Evolutionary conservation across 1,140 invertebrate species (phyloP).

Genomic region (Tetranychus urticae): DNA sequence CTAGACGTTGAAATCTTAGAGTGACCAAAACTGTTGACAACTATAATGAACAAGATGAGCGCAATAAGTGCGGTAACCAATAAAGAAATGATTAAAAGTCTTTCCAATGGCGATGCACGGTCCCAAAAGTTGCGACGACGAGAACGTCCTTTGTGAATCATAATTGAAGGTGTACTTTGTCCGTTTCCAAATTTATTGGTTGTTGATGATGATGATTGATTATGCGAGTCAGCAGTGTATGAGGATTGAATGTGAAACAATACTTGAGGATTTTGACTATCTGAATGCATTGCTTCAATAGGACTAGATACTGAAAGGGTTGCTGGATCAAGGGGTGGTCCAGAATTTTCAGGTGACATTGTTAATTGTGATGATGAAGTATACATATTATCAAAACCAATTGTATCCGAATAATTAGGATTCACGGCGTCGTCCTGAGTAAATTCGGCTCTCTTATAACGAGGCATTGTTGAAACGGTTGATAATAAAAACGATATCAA

Average conservation of each 20-base stretch:
- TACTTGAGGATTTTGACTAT: background rate
- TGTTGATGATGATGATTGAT: background rate
- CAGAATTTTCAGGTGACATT: background rate
- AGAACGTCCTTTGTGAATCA: conserved; percentile 8
- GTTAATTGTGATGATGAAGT: background rate
- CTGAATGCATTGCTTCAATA: background rate
- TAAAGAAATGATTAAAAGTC: conserved; percentile 20
- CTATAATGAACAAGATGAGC: background rate
- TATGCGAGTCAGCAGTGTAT: background rate
- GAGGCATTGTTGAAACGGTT: conserved; percentile 17
- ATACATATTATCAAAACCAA: background rate
- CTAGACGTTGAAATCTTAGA: too few species aligned
- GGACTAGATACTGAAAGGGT: too few species aligned
- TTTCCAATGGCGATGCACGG: conserved; percentile 31
- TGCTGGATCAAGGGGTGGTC: background rate
- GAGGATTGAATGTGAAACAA: background rate
- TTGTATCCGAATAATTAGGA: conserved; percentile 12
- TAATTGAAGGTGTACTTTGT: background rate
- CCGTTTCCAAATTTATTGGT: background rate
- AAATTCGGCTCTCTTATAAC: conserved; percentile 26
- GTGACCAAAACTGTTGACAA: background rate
- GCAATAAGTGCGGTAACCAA: background rate
- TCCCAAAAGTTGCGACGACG: conserved; percentile 31
- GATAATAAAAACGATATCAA: too few species aligned
- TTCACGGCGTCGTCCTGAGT: conserved; percentile 25